phyloP scores from a whole-genome alignment of 2,113 vertebrate genomes.

The Phalacrocorax carbo region DNA sequence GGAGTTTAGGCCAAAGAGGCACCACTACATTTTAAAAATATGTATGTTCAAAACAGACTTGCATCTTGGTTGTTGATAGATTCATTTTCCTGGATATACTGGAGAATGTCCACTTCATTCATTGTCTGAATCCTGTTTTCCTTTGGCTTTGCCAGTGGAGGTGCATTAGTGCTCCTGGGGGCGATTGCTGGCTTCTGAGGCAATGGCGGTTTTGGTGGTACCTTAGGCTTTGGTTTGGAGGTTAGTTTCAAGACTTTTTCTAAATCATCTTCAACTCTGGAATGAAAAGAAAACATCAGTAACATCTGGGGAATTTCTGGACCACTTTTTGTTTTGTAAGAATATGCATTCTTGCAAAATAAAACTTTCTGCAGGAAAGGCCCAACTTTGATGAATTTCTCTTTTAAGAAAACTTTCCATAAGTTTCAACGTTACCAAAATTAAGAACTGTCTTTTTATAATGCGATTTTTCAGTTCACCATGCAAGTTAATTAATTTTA shows the following conservation, averaged over 20 bases:
- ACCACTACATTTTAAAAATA: not conserved
- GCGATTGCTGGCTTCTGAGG: slow-evolving; percentile 63
- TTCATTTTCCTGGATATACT: slow-evolving; percentile 85
- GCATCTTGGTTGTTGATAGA: slow-evolving; percentile 46
- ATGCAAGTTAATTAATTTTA: not conserved
- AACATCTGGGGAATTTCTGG: not conserved
- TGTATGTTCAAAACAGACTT: slow-evolving; percentile 75
- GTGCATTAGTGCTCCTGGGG: not conserved
- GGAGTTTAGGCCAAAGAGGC: not conserved
- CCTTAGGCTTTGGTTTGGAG: slow-evolving; percentile 57
- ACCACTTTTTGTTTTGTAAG: not conserved
- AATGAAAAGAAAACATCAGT: slow-evolving; percentile 28
- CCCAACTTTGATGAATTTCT: not conserved
- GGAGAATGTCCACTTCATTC: slow-evolving; percentile 83
- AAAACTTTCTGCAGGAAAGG: not conserved
- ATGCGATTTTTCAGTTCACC: not conserved
- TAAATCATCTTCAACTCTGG: slow-evolving; percentile 83
- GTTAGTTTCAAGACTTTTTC: slow-evolving; percentile 78
- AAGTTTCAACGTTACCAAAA: not conserved
- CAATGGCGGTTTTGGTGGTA: slow-evolving; percentile 72
- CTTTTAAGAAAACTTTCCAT: not conserved
- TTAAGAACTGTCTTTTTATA: not conserved
- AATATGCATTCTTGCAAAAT: not conserved
- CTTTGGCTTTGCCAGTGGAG: not conserved
- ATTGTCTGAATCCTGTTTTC: slow-evolving; percentile 72